These are phyloP conservation scores for Manis pentadactyla DNA, from an alignment of 2,797 vertebrate genomes.

Conservation along the genomic window DNA sequence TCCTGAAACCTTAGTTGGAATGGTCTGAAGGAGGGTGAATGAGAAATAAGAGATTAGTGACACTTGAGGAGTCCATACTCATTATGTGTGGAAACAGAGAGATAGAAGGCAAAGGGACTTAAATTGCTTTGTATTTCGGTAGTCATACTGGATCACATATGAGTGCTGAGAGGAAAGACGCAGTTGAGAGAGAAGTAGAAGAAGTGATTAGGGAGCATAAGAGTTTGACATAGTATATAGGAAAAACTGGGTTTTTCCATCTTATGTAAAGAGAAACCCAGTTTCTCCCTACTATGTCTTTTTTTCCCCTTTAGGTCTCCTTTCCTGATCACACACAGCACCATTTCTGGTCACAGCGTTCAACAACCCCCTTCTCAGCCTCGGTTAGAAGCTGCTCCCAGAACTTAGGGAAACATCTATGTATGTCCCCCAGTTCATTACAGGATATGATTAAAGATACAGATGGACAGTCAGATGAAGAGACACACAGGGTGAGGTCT, in stretches of 20 bases:
- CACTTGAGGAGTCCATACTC: background rate
- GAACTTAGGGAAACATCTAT: background rate
- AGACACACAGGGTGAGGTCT: background rate
- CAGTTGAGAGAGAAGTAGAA: background rate
- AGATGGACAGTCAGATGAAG: background rate
- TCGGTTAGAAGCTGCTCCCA: background rate
- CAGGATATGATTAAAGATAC: background rate
- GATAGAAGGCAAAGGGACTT: background rate
- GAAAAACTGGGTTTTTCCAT: background rate
- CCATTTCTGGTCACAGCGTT: background rate
- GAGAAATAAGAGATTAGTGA: background rate
- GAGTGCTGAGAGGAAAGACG: background rate
- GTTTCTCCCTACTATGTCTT: background rate
- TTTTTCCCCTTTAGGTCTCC: background rate
- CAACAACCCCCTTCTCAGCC: background rate
- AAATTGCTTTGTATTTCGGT: background rate
- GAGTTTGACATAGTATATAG: background rate
- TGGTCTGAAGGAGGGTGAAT: background rate
- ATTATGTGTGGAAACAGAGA: background rate
- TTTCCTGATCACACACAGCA: background rate
- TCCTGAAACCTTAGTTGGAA: background rate
- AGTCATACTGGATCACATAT: fast-evolving
- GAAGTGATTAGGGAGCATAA: background rate
- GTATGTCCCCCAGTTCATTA: background rate
- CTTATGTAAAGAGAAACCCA: background rate